These are phyloP conservation scores for Caenorhabditis sp. DNA, from an alignment of 2,888 invertebrate species.

Conservation along the genomic window DNA sequence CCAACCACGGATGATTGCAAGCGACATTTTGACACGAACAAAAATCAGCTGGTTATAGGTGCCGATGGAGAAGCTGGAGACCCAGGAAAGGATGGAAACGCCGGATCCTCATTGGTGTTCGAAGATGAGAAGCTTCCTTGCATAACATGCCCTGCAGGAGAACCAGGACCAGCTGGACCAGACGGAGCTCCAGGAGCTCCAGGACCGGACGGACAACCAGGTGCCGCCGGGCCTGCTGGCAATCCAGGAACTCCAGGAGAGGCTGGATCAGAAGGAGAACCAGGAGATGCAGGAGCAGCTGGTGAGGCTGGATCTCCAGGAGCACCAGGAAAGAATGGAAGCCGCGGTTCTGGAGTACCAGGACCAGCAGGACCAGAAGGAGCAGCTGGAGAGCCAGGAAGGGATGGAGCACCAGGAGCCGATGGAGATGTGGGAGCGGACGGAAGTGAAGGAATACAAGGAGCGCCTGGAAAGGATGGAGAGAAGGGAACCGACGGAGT, in stretches of 20 bases:
- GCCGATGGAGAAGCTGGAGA: constrained; percentile 51
- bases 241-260: constrained; percentile 47
- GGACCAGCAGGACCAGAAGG: constrained; percentile 53
- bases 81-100: constrained; percentile 47
- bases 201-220: constrained; percentile 53
- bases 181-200: constrained; percentile 58
- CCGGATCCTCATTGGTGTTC: constrained; percentile 43
- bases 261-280: constrained; percentile 51
- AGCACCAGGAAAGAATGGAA: constrained; percentile 60
- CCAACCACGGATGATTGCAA: no score
- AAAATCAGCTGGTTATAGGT: constrained; percentile 11
- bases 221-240: constrained; percentile 42
- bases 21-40: not conserved
- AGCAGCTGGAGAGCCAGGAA: constrained; percentile 54
- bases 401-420: constrained; percentile 37
- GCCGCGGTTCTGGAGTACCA: constrained; percentile 42
- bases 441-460: constrained; percentile 59
- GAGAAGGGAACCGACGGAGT: constrained; percentile 53
- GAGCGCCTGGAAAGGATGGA: constrained; percentile 62
- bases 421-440: constrained; percentile 50
- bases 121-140: constrained; percentile 51
- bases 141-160: constrained; percentile 64
- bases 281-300: constrained; percentile 55
- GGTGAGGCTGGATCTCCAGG: constrained; percentile 53
- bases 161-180: constrained; percentile 54